Evolutionary conservation across 1,140 invertebrate species (phyloP), one percentile per base, ranked within the genome.

Genomic region (Nephila pilipes): DNA sequence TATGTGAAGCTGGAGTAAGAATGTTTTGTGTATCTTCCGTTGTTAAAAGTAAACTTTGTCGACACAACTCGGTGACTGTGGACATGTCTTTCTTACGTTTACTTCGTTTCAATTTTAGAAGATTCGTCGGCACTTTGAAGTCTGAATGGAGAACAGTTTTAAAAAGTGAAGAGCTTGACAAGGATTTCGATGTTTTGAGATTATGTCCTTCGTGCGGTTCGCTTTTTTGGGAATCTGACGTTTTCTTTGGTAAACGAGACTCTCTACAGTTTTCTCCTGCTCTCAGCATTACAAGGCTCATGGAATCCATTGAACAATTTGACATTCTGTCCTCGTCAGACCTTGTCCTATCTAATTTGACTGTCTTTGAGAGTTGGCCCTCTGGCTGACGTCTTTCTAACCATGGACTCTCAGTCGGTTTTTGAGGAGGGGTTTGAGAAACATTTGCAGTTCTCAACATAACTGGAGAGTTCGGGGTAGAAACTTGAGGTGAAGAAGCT

Each of bases 71-170:
- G 14, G 65, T 93, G 3, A 93, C 92, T 10, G 92, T 83, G 22
- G 29, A 36, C 92, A 93, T 93, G 60, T 93, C 92, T n/a, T 93
- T 93, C 20, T 93, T 93, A 12, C 75, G 65, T 32, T 93, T 88
- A 54, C 92, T 93, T 12, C 75, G 55, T 83, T 83, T 88, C 55
- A 93, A 25, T 14, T 55, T 80, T 2, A 93, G 32, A 22, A 93
- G 65, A 54, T 29, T 57, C 22, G 85, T 54, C 2, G 92, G 92
- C 55, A 93, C 20, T 65, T 93, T 93, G 36, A 93, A 88, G 22
- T 93, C 92, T 25, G 85, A 83, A 25, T 69, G 81, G 0, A 88
- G 75, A 25, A 93, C 87, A 22, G 85, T 18, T 89, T 89, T 89
- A n/a, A 93, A 93, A 3, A 93, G 8, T 38, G 92, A 93, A 1